Base-by-base conservation (phyloP, 2,113 vertebrate genomes). In the Crocuta crocuta region DNA sequence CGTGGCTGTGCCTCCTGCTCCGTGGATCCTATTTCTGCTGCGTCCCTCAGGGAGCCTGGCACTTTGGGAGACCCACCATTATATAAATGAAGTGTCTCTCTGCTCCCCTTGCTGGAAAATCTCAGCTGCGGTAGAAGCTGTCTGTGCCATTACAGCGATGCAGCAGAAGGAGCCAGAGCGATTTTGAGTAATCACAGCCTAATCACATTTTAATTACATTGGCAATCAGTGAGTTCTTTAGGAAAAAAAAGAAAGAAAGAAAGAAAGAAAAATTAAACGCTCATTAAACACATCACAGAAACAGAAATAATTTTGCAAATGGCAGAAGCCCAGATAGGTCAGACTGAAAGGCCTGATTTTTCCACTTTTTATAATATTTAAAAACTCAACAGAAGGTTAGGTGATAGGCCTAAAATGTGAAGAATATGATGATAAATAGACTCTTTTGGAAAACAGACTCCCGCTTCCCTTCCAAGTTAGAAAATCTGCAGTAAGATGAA, bases 141-240 rank as follows among this genome's bases (percentile, higher is more conserved):
- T 68, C 48, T 16, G n/a, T 80, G 45, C 71, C 91, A 43, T 28
- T 45, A 65, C 35, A 70, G 28, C 2, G 0, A 55, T 39, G 53
- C 10, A 89, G 39, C 61, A 65, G 43, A 88, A 90, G 74, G 23
- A 94, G 35, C 28, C 85, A 39, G 50, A 48, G 80, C 73, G 80
- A 48, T 89, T 96, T 84, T 81, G 86, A 96, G 58, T 80, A 84
- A 97, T 97, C 95, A 96, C 48, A 86, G 84, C 13, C 68, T 96
- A 97, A 97, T 96, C 87, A 89, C 84, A 84, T 11, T 87, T 85
- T 97, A 96, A 97, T 91, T 76, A 95, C 91, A 78, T 0, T 58
- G 23, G 94, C 85, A 96, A 96, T 94, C 97, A 97, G 92, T 43
- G 80, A 94, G 74, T 65, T 94, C 78, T 96, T 87, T 31, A 26